A percentile compares a stretch with the other conserved stretches of the same genome.
Conservation (phyloP, 2,888 invertebrate species). For the Lutraria lutraria region DNA sequence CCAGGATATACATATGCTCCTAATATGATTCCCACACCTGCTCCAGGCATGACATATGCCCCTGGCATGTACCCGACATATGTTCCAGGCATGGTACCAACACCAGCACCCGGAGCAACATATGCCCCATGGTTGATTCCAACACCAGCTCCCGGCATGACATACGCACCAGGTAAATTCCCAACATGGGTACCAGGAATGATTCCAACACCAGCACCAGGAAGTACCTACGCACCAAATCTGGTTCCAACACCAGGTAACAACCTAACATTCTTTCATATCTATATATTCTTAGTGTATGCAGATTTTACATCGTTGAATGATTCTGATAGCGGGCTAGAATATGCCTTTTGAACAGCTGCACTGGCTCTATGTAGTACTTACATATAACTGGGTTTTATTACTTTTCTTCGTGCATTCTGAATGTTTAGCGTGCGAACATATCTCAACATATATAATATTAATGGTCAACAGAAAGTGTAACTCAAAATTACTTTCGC, state of each 20-base stretch:
- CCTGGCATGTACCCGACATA: slow-evolving; percentile 64
- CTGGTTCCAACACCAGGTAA: slow-evolving; percentile 59
- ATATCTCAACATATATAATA: too few relatives aligned
- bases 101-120: slow-evolving; percentile 65
- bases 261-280: too few relatives aligned
- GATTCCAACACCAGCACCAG: slow-evolving; percentile 67
- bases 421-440: too few relatives aligned
- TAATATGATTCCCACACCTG: slow-evolving; percentile 67
- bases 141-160: slow-evolving; percentile 62
- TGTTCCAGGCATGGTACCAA: slow-evolving; percentile 66
- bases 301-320: too few relatives aligned
- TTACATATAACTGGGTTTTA: too few relatives aligned
- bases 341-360: too few relatives aligned
- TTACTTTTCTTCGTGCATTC: too few relatives aligned
- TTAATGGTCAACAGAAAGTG: too few relatives aligned
- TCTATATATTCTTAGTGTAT: too few relatives aligned
- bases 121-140: slow-evolving; percentile 58
- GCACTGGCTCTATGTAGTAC: too few relatives aligned
- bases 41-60: slow-evolving; percentile 65
- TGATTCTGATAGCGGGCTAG: too few relatives aligned
- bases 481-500: too few relatives aligned
- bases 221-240: slow-evolving; percentile 58
- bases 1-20: slow-evolving; percentile 67
- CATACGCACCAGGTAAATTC: slow-evolving; percentile 69
- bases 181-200: slow-evolving; percentile 68